Evolutionary conservation across 2,113 vertebrate genomes (phyloP).

Genomic region (Calonectris borealis): DNA sequence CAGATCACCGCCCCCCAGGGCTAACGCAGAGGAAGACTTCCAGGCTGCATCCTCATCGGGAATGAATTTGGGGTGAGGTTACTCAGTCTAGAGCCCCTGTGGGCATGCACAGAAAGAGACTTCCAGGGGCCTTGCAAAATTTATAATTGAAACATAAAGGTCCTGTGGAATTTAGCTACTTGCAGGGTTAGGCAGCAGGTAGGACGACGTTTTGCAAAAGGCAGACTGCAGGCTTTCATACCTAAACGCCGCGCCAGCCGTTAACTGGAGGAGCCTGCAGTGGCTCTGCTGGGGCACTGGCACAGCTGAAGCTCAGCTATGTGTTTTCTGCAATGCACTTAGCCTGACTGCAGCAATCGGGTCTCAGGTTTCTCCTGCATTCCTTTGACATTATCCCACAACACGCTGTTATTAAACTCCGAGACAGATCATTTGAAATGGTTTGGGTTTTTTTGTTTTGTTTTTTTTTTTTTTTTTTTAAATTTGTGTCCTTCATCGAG

Average conservation of each 20-base stretch:
- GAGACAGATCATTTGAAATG: neutral
- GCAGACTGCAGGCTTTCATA: neutral
- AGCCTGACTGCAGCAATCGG: neutral
- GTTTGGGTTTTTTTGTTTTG: too few species aligned
- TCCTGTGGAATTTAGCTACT: neutral
- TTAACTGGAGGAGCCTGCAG: neutral
- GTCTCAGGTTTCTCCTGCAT: conserved; percentile 27
- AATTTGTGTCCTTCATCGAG: conserved; percentile 8
- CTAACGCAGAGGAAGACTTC: neutral
- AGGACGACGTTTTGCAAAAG: neutral
- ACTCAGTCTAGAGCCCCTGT: neutral
- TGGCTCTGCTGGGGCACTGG: neutral
- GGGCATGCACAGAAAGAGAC: neutral
- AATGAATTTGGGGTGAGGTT: neutral
- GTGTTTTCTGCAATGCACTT: neutral
- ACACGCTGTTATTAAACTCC: neutral
- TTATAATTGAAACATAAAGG: neutral
- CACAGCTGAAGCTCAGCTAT: neutral
- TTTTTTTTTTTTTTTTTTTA: neutral
- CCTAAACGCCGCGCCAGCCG: neutral
- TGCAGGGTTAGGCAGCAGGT: neutral
- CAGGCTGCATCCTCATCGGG: neutral
- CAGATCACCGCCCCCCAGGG: accelerated
- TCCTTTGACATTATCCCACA: conserved; percentile 30
- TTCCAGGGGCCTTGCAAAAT: neutral